Evolutionary conservation across 2,113 vertebrate genomes (phyloP).

Genomic region (Pao palembangensis): DNA sequence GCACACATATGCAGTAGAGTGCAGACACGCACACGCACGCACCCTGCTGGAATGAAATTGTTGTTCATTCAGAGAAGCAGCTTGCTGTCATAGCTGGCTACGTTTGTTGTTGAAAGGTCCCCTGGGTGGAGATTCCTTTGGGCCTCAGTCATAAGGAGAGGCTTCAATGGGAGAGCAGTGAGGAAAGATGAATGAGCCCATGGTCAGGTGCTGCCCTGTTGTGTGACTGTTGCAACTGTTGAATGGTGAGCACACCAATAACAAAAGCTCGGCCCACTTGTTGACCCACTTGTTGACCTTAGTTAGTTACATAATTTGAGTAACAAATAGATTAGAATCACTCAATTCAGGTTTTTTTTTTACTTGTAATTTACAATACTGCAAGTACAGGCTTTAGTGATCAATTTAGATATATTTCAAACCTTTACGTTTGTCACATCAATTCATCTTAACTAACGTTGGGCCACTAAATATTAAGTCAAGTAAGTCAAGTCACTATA

Average conservation of each 20-base stretch:
- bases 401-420: too few relatives aligned
- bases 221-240: slow-evolving; percentile 55
- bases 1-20: slow-evolving; percentile 35
- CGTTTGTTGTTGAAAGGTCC: slow-evolving; percentile 73
- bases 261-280: slow-evolving; percentile 1
- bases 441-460: background rate
- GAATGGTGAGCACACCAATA: slow-evolving; percentile 53
- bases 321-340: background rate
- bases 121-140: slow-evolving; percentile 72
- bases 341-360: background rate
- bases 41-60: slow-evolving; percentile 65
- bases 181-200: slow-evolving; percentile 65
- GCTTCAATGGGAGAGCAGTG: slow-evolving; percentile 68
- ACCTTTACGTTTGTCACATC: too few relatives aligned
- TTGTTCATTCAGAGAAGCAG: slow-evolving; percentile 74
- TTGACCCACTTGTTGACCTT: background rate
- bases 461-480: background rate
- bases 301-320: background rate
- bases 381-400: too few relatives aligned
- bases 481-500: background rate
- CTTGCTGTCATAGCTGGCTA: slow-evolving; percentile 73
- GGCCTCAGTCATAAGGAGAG: slow-evolving; percentile 71
- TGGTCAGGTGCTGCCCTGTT: slow-evolving; percentile 67
- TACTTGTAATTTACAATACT: too few relatives aligned
- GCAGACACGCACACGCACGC: slow-evolving; percentile 42